A percentile compares a stretch with the other conserved stretches of the same genome.
Conservation (phyloP, 64 coral and sea anemone species). For the Exaiptasia diaphana region DNA sequence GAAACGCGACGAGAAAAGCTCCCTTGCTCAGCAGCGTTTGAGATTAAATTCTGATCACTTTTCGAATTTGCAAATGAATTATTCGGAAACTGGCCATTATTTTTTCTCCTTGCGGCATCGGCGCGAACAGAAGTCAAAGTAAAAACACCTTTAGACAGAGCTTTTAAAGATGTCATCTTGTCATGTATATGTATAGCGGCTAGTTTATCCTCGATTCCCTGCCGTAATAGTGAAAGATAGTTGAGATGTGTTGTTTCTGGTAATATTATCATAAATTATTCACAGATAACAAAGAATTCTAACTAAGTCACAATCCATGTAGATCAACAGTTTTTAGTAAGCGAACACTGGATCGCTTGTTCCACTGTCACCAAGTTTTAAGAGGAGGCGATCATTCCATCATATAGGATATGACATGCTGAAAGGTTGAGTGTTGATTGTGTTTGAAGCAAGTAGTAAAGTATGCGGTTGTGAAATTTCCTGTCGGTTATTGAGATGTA, state of each 20-base stretch:
- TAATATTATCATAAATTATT: not conserved
- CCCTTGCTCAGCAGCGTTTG: no score
- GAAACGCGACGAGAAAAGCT: constrained; percentile 41
- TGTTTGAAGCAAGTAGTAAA: no score
- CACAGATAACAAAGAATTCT: not conserved
- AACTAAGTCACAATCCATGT: not conserved
- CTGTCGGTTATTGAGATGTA: no score
- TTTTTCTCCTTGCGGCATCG: not conserved
- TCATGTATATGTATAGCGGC: not conserved
- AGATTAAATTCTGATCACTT: no score
- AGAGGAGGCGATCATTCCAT: no score
- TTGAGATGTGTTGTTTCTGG: not conserved
- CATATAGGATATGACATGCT: no score
- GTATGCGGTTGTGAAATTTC: no score
- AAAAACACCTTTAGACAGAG: constrained; percentile 1
- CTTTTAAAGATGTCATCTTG: constrained; percentile 21
- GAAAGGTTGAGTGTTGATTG: no score
- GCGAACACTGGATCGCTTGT: not conserved
- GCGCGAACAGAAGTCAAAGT: constrained; percentile 19
- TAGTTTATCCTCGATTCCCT: not conserved
- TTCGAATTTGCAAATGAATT: not conserved
- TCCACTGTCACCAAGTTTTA: not conserved
- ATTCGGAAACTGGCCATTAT: not conserved
- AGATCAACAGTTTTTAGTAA: not conserved
- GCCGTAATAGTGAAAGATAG: not conserved